These are phyloP conservation scores for Formica exsecta DNA, from an alignment of 1,140 invertebrate species.

Conservation along the genomic window DNA sequence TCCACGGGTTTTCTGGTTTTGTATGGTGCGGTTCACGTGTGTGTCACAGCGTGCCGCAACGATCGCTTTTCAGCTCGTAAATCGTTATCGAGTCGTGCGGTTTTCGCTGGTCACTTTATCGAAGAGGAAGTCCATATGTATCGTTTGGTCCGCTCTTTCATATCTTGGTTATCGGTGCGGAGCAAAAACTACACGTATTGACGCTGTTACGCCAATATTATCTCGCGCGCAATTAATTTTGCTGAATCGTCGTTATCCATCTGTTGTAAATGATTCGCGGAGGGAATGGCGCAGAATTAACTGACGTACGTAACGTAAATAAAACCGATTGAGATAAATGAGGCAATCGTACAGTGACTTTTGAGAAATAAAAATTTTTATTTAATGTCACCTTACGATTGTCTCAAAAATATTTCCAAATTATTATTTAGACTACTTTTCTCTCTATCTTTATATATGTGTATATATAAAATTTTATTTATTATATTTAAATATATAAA, in stretches of 20 bases:
- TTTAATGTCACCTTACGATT: not conserved
- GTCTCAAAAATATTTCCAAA: not conserved
- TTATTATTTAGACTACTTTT: too few species aligned
- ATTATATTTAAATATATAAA: not conserved
- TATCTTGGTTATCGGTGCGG: not conserved
- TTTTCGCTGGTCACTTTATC: conserved; percentile 55
- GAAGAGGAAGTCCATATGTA: conserved; percentile 19
- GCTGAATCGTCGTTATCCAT: not conserved
- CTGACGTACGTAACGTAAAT: not conserved
- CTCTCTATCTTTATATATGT: not conserved
- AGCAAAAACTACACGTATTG: conserved; percentile 2
- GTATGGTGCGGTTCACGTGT: conserved; percentile 33
- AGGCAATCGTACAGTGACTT: not conserved
- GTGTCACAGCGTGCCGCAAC: not conserved
- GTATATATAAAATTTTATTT: not conserved
- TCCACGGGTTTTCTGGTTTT: conserved; percentile 54
- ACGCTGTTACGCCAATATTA: not conserved
- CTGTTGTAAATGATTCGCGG: not conserved
- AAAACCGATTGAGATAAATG: not conserved
- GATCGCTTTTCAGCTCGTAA: conserved; percentile 54
- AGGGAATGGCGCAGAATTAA: not conserved
- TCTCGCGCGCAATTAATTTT: conserved; percentile 21
- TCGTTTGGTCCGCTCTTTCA: conserved; percentile 24
- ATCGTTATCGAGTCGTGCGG: conserved; percentile 66
- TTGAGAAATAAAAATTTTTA: not conserved